These are phyloP conservation scores for Amblyjoppa proteus DNA, from an alignment of 2,888 invertebrate genomes.

Conservation along the genomic window DNA sequence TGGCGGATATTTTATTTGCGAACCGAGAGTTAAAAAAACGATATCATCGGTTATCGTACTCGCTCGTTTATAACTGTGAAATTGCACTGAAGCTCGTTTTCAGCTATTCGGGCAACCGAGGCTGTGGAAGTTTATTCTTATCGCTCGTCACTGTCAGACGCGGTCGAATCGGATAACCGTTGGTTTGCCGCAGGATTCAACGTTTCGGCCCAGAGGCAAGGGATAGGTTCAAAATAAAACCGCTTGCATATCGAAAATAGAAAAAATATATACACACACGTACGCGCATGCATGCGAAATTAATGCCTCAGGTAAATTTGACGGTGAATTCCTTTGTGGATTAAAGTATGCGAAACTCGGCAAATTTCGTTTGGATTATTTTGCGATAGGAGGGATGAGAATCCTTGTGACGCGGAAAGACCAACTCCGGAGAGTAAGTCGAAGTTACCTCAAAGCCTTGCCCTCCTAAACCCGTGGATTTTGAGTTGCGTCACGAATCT, in stretches of 20 bases:
- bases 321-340: not conserved
- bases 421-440: conserved; percentile 1
- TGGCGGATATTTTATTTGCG: not conserved
- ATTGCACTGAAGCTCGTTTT: conserved; percentile 25
- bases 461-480: conserved; percentile 13
- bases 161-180: conserved; percentile 48
- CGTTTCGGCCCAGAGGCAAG: conserved; percentile 30
- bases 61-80: conserved; percentile 27
- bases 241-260: not conserved
- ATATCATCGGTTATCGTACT: conserved; percentile 8
- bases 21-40: not conserved
- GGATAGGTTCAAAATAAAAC: not conserved
- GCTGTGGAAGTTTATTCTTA: conserved; percentile 62
- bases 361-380: not conserved
- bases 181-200: conserved; percentile 49
- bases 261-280: not conserved
- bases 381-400: not conserved
- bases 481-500: conserved; percentile 47
- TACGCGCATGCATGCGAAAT: not conserved
- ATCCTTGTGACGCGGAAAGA: not conserved
- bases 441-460: conserved; percentile 20
- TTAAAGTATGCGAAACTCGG: not conserved
- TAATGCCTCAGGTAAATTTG: not conserved
- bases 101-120: conserved; percentile 32
- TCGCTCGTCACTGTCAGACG: conserved; percentile 62